Evolutionary conservation across 1,140 invertebrate genomes (phyloP).

Genomic region (Melipona quadrifasciata): DNA sequence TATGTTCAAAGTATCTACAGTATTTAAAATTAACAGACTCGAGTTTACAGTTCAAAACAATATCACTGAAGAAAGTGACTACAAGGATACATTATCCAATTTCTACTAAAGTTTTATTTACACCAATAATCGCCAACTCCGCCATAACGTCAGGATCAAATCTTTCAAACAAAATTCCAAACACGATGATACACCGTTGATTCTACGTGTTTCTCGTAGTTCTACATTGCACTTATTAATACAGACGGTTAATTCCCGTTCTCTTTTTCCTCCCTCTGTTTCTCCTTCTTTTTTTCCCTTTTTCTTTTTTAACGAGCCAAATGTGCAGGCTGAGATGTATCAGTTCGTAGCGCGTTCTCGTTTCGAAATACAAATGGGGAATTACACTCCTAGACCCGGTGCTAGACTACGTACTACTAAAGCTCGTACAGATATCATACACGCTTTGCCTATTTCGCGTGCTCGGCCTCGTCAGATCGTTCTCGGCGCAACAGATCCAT

Average conservation of each 20-base stretch:
- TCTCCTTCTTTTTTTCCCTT: not conserved
- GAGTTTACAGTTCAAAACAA: no score
- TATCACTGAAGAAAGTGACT: no score
- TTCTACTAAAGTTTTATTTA: no score
- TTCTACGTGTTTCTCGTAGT: not conserved
- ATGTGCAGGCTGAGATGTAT: not conserved
- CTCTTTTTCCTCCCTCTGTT: not conserved
- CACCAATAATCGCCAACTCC: no score
- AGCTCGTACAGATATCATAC: not conserved
- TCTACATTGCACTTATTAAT: not conserved
- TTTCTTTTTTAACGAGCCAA: not conserved
- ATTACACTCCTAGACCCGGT: not conserved
- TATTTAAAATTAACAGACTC: no score
- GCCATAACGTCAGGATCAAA: not conserved
- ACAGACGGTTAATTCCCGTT: not conserved
- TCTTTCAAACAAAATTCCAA: not conserved
- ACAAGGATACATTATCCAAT: no score
- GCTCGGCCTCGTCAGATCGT: not conserved
- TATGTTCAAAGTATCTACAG: no score
- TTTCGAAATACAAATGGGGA: not conserved
- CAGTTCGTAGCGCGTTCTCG: constrained; percentile 4
- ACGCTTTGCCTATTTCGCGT: no score
- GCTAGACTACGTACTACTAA: not conserved
- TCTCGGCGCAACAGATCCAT: not conserved
- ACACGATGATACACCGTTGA: not conserved